Percentiles rank a stretch among this genome's conserved stretches.
Conservation (phyloP, 2,888 invertebrate genomes). For the Aphrophora alni region DNA sequence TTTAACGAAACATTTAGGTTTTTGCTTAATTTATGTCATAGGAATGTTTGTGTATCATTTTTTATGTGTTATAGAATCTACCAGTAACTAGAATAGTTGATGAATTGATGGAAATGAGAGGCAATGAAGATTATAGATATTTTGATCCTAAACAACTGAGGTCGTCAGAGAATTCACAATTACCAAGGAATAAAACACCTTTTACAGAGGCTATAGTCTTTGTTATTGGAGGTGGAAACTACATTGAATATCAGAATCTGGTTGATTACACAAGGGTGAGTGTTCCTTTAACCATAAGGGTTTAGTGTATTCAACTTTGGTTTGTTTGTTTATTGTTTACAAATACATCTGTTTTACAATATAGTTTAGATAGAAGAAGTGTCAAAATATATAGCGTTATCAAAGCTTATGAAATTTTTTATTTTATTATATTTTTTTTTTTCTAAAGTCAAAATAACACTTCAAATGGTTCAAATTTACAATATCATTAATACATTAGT, state of each 20-base stretch:
- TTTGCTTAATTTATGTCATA: too few relatives aligned
- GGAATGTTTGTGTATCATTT: too few relatives aligned
- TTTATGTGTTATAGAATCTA: conserved; percentile 83
- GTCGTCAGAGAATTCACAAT: conserved; percentile 67
- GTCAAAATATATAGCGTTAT: too few relatives aligned
- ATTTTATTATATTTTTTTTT: too few relatives aligned
- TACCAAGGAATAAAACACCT: conserved; percentile 66
- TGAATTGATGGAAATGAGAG: conserved; percentile 82
- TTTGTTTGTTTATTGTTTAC: conserved; percentile 2
- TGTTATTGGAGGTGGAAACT: conserved; percentile 94
- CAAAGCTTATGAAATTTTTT: too few relatives aligned
- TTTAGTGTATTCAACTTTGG: background rate
- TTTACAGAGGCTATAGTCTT: conserved; percentile 92
- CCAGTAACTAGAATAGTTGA: conserved; percentile 95
- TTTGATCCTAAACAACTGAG: conserved; percentile 95
- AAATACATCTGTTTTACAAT: conserved; percentile 22
- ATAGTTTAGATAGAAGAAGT: too few relatives aligned
- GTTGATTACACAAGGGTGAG: conserved; percentile 88
- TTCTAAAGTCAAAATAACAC: too few relatives aligned
- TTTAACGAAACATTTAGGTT: too few relatives aligned
- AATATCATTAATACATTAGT: too few relatives aligned
- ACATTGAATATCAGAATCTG: conserved; percentile 99
- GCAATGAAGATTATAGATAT: conserved; percentile 84
- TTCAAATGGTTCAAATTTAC: too few relatives aligned
- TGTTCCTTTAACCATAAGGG: conserved; percentile 11